Evolutionary conservation across 2,113 vertebrate species (phyloP), one percentile per base, ranked within the genome.

Genomic region (Charadrius vociferus): DNA sequence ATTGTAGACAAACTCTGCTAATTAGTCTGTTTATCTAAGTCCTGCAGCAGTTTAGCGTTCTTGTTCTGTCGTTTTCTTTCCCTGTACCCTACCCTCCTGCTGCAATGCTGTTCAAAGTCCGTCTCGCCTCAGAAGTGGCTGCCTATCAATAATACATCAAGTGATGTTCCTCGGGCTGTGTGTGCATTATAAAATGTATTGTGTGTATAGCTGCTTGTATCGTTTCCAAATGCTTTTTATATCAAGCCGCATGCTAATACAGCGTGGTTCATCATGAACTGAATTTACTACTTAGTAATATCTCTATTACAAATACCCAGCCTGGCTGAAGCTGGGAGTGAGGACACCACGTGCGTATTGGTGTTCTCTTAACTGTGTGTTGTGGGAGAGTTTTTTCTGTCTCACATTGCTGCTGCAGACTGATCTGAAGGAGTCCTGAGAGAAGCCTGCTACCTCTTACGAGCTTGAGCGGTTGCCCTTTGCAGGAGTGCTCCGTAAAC

Each of bases 261-360:
- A 15, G 16, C 0, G 0, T 80, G 45, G 24, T 27, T 88, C 19
- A 4, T 75, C 1, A 0, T 32, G 21, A 79, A 20, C 34, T 72
- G 41, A 82, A 41, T 74, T 81, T 71, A 32, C 56, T 65, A 10
- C 11, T 47, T 43, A 10, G 32, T 30, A 47, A 5, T 75, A 36
- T 3, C 34, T 11, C 27, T 86, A 23, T 43, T 50, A 23, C 8
- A 66, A n/a, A 12, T 17, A 24, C 53, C n/a, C 0, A 85, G 11
- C 53, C 11, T 32, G 27, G 14, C 66, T 14, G 4, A 29, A 53
- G 17, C 18, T 52, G 47, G 52, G 34, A 63, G 63, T 0, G 0
- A 65, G 63, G n/a, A 13, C 5, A 22, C 8, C 15, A 10, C 0
- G 1, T 15, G 14, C 2, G 0, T 20, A 15, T 10, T 34, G 32